phyloP scores from a whole-genome alignment of 2,113 vertebrate genomes.

The Nicator chloris region DNA sequence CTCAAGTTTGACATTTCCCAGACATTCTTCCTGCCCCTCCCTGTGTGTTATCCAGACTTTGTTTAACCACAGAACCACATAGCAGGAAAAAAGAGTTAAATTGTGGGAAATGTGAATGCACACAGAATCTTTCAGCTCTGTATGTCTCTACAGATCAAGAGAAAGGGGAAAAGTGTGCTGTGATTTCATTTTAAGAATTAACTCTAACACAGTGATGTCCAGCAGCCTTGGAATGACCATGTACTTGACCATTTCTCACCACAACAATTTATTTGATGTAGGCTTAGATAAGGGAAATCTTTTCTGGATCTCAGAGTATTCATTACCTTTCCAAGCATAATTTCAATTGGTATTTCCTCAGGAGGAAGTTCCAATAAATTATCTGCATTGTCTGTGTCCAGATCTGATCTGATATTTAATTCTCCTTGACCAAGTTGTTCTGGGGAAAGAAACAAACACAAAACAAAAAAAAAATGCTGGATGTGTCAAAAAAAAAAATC shows the following conservation, averaged over 20 bases:
- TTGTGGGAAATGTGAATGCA: not conserved
- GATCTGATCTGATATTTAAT: not conserved
- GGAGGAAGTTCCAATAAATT: not conserved
- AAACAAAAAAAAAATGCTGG: not conserved
- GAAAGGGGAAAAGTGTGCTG: not conserved
- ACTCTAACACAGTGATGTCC: not conserved
- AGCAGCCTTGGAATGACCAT: not conserved
- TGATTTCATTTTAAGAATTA: not conserved
- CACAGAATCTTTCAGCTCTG: not conserved
- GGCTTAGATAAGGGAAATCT: not conserved
- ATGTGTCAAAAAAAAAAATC: not conserved
- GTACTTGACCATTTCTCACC: not conserved
- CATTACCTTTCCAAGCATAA: conserved; percentile 73
- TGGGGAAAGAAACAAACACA: not conserved
- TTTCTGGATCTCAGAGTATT: not conserved
- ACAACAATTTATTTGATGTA: not conserved
- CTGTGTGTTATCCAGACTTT: not conserved
- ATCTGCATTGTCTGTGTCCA: not conserved
- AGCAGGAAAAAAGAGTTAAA: not conserved
- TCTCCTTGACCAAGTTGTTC: not conserved
- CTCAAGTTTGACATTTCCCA: not conserved
- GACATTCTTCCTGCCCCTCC: not conserved
- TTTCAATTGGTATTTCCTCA: conserved; percentile 38
- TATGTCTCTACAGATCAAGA: not conserved
- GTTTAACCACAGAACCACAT: not conserved